These are phyloP conservation scores for Hycleus phaleratus DNA, from an alignment of 1,140 invertebrate species.

Conservation along the genomic window DNA sequence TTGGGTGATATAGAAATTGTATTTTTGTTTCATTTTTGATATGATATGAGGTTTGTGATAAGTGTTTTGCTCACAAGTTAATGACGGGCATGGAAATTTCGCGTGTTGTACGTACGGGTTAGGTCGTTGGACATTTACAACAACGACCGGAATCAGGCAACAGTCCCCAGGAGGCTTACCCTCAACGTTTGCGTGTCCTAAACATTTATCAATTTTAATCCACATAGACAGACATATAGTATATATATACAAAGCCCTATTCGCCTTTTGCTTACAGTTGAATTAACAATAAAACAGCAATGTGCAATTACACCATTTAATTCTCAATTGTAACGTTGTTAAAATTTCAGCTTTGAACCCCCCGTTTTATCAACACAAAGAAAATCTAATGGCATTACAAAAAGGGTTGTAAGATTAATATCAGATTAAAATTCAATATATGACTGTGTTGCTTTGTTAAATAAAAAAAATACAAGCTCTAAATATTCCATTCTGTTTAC, in stretches of 20 bases:
- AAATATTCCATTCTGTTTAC: no score
- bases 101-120: no score
- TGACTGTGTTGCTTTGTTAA: not conserved
- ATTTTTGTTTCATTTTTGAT: no score
- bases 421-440: slow-evolving; percentile 18
- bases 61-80: no score
- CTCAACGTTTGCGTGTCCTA: slow-evolving; percentile 9
- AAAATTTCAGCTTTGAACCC: slow-evolving; percentile 24
- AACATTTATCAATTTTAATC: slow-evolving; percentile 21
- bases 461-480: no score
- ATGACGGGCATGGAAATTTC: no score
- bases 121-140: slow-evolving; percentile 21
- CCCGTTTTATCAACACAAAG: slow-evolving; percentile 11
- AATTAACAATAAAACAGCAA: slow-evolving; percentile 11
- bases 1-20: no score
- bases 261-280: slow-evolving; percentile 9
- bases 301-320: slow-evolving; percentile 23
- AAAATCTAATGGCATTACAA: slow-evolving; percentile 12
- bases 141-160: slow-evolving; percentile 14
- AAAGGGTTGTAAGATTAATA: slow-evolving; percentile 11
- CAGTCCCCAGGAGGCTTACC: slow-evolving; percentile 9
- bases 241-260: not conserved
- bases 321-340: slow-evolving; percentile 23
- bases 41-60: no score
- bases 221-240: not conserved